A percentile compares a stretch with the other conserved stretches of the same genome.
Conservation (phyloP, 1,140 invertebrate genomes). For the Gonioctena quinquepunctata region DNA sequence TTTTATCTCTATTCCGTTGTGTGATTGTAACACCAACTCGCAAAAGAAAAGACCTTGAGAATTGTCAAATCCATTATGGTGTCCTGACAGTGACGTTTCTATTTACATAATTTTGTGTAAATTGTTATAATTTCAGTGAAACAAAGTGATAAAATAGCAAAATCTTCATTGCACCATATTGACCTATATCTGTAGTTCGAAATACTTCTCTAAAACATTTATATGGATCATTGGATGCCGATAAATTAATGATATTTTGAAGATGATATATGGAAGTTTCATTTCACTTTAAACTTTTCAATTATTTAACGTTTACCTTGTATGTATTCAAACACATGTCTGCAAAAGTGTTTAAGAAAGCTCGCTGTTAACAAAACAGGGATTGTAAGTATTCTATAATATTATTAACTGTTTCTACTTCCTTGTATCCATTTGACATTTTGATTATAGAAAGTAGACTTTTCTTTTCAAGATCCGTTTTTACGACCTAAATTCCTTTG, state of each 20-base stretch:
- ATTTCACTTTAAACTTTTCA: conserved; percentile 4
- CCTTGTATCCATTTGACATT: conserved; percentile 3
- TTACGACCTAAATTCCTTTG: conserved; percentile 21
- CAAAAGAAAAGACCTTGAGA: conserved; percentile 15
- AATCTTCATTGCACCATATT: neutral
- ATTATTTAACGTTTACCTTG: neutral
- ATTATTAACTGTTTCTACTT: neutral
- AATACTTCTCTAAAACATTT: neutral
- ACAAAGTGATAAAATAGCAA: conserved; percentile 1
- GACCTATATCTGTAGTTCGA: neutral
- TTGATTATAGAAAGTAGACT: conserved; percentile 18
- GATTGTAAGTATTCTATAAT: conserved; percentile 16
- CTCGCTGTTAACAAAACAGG: conserved; percentile 17
- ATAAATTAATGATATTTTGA: neutral
- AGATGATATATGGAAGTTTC: neutral
- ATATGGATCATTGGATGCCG: neutral
- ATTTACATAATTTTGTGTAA: conserved; percentile 22
- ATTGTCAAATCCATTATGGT: conserved; percentile 23
- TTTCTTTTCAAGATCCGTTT: conserved; percentile 20
- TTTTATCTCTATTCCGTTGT: neutral
- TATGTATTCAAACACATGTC: neutral
- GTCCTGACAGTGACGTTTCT: conserved; percentile 23
- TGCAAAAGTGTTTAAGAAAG: conserved; percentile 10
- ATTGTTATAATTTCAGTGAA: conserved; percentile 11
- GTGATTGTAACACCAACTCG: neutral